phyloP scores from a whole-genome alignment of 2,113 vertebrate species.

The Callorhinus ursinus region DNA sequence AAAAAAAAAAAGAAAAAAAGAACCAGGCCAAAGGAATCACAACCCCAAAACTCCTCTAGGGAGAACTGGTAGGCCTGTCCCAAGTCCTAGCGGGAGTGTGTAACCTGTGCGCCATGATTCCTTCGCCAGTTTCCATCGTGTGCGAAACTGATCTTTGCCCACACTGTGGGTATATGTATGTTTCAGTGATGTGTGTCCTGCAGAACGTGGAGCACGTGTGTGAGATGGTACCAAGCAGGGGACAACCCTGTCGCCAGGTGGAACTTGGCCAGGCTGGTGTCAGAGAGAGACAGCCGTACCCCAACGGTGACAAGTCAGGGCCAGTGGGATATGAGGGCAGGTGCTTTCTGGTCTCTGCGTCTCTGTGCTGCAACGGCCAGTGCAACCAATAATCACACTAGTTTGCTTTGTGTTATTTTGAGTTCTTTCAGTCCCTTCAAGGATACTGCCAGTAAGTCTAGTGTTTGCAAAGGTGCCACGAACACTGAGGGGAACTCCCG shows the following conservation, averaged over 20 bases:
- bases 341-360: not conserved
- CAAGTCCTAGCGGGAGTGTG: not conserved
- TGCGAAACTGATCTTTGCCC: not conserved
- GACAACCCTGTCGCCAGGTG: not conserved
- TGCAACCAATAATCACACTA: rapidly evolving
- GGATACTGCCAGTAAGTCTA: not conserved
- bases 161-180: rapidly evolving
- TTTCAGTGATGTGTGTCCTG: not conserved
- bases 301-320: rapidly evolving
- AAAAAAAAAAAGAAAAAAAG: not conserved
- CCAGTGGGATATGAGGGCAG: rapidly evolving
- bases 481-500: not conserved
- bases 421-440: not conserved
- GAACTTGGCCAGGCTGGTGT: not conserved
- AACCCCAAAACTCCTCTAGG: not conserved
- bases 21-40: not conserved
- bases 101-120: rapidly evolving
- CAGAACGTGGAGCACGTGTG: not conserved
- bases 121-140: rapidly evolving
- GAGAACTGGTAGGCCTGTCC: not conserved
- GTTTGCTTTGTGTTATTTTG: not conserved
- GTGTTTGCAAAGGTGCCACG: not conserved
- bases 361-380: rapidly evolving
- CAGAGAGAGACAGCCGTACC: not conserved
- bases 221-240: not conserved